Percentiles rank a stretch among this genome's conserved stretches.
These are phyloP conservation scores for Clarias magur DNA, from an alignment of 2,113 vertebrate genomes.

Conservation along the genomic window DNA sequence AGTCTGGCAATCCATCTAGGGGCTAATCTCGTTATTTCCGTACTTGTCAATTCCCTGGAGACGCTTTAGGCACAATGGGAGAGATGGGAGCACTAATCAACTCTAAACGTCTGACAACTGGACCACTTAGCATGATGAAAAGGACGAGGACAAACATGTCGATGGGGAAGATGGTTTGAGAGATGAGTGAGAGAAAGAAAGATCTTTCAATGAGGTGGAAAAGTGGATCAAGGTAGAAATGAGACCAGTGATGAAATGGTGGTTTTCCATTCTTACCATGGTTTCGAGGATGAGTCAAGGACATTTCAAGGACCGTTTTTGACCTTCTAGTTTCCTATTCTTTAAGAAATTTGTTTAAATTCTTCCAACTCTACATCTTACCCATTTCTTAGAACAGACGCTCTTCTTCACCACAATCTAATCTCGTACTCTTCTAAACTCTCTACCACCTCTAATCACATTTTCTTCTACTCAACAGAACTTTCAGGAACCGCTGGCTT, in stretches of 20 bases:
- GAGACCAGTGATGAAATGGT: conserved; percentile 55
- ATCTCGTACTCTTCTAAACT: not conserved
- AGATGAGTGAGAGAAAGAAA: conserved; percentile 47
- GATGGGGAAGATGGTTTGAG: conserved; percentile 45
- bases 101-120: conserved; percentile 62
- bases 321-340: not conserved
- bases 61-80: conserved; percentile 63
- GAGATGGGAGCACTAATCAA: conserved; percentile 66
- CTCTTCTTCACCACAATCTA: not conserved
- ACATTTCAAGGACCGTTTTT: not conserved
- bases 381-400: not conserved
- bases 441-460: not conserved
- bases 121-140: conserved; percentile 72
- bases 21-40: conserved; percentile 71
- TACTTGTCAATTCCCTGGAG: conserved; percentile 64
- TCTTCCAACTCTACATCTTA: conserved; percentile 6
- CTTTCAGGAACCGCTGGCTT: not conserved
- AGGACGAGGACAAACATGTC: conserved; percentile 38
- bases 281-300: not conserved
- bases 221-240: conserved; percentile 44
- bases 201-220: conserved; percentile 40
- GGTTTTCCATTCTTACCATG: conserved; percentile 57
- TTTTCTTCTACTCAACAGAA: not conserved
- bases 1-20: conserved; percentile 56
- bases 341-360: not conserved